Base-by-base conservation (phyloP, 2,113 vertebrate genomes). In the Paramormyrops kingsleyae region DNA sequence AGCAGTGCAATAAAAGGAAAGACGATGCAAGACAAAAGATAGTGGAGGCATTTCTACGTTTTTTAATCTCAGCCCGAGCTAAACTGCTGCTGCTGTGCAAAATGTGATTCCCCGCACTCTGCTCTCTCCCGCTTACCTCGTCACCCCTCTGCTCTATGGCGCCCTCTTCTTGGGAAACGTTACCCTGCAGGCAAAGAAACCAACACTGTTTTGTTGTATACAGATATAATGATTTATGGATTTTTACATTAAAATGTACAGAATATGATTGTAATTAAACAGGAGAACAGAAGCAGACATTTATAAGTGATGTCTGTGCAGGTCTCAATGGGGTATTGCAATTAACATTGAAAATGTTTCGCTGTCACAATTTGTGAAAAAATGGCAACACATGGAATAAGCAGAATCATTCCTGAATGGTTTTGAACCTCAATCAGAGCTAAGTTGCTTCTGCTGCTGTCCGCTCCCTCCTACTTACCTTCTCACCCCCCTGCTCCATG, bases 401-500 rank as follows among this genome's bases (percentile, higher is more conserved):
- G 46, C 46, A 47, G 9, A 10, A 9, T 47, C 46, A 47, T 47
- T 47, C 1, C 46, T 47, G 46, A 46, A 46, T 46, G 46, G 46
- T 46, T 46, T 46, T 46, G 46, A 8, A 46, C 46, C 53, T 59
- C 19, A 21, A 59, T 59, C 53, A 59, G 53, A n/a, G 56, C 56
- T n/a, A 59, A n/a, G 21, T 6, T n/a, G 56, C 5, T 21, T n/a
- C 56, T 59, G 56, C 1, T 47, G 24, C 59, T 27, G 59, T 62
- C 24, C 24, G 27, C 44, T 24, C 35, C 12, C 19, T 42, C 27
- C 19, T 52, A 24, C 93, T 93, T 90, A 96, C 96, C 95, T 96
- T 94, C 85, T 97, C 94, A 52, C 94, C 95, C 3, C 95, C 95
- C 91, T 95, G 95, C 21, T 97, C 95, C 94, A 94, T 95, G 47